Percentiles rank a stretch among this genome's conserved stretches.
Conservation (phyloP, 2,888 invertebrate species). For the Noctua comes region DNA sequence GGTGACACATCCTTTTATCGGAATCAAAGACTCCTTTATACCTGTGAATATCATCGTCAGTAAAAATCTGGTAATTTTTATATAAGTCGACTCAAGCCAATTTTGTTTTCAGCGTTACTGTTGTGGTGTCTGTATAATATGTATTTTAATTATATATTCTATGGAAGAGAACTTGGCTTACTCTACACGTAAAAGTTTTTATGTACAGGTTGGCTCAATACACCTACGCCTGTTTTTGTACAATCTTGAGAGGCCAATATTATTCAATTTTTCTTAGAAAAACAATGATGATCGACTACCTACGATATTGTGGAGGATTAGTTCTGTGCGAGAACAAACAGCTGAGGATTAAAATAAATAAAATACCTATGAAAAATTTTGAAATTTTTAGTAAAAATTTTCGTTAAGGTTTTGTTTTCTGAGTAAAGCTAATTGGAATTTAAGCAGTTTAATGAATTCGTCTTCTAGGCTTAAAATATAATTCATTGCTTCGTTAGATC, state of each 20-base stretch:
- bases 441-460: neutral
- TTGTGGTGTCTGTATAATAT: neutral
- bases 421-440: neutral
- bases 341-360: conserved; percentile 15
- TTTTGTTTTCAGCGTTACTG: neutral
- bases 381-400: neutral
- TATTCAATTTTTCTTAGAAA: conserved; percentile 32
- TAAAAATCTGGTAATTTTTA: neutral
- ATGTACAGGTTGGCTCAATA: neutral
- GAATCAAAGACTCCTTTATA: neutral
- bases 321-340: conserved; percentile 38
- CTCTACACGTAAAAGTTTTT: neutral
- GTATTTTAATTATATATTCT: neutral
- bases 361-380: neutral
- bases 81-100: neutral
- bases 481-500: neutral
- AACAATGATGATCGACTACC: conserved; percentile 9
- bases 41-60: neutral
- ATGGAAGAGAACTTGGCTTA: neutral
- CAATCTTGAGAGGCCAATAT: conserved; percentile 21
- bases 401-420: neutral
- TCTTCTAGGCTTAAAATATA: neutral
- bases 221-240: neutral
- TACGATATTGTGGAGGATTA: conserved; percentile 21
- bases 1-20: neutral